Evolutionary conservation across 2,797 vertebrate genomes (phyloP).

Genomic region (Diceros bicornis): DNA sequence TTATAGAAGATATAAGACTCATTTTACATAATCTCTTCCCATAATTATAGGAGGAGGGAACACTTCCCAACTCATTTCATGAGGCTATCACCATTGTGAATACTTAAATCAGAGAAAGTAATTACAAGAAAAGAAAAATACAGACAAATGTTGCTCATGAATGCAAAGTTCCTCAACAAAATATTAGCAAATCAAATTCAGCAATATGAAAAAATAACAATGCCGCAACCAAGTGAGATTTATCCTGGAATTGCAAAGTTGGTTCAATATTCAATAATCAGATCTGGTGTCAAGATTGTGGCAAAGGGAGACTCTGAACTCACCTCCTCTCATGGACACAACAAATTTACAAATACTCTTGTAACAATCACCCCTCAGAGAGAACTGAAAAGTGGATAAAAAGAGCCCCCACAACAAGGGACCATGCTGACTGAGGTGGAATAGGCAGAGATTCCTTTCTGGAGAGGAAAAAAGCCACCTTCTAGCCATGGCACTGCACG

Average conservation of each 20-base stretch:
- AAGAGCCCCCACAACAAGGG: no score
- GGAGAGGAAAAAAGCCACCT: no score
- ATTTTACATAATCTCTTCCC: conserved; percentile 6
- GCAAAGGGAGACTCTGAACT: no score
- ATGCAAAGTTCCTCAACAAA: conserved; percentile 47
- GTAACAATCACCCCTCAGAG: no score
- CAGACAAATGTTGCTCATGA: neutral
- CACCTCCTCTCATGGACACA: no score
- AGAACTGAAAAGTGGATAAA: no score
- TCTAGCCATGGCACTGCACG: no score
- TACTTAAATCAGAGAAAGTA: conserved; percentile 18
- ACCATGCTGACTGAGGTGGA: no score
- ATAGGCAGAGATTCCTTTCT: no score
- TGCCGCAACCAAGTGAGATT: neutral
- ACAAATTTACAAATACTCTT: no score
- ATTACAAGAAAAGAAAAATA: conserved; percentile 27
- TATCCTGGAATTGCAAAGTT: neutral
- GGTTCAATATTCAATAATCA: neutral
- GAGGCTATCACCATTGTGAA: neutral
- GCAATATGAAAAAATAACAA: conserved; percentile 28
- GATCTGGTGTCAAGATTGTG: no score
- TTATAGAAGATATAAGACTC: neutral
- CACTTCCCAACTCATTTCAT: neutral
- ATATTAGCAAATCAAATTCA: conserved; percentile 40
- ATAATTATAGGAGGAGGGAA: neutral